Conservation (phyloP, 2,113 vertebrate species). For the Parus major region DNA sequence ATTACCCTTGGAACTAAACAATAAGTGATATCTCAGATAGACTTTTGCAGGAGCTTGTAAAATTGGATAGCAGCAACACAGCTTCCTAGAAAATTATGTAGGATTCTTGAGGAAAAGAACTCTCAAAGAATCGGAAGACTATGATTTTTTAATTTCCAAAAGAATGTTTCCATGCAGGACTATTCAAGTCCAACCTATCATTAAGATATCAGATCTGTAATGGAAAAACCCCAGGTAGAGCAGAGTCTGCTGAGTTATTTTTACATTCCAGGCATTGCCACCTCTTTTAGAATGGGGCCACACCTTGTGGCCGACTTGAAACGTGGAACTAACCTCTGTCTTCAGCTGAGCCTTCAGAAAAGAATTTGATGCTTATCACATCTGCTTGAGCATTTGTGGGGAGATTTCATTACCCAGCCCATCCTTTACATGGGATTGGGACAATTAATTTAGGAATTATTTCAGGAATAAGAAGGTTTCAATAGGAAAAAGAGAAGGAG, state of each 20-base stretch:
- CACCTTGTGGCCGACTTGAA: slow-evolving; percentile 4
- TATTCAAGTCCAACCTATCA: background rate
- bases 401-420: background rate
- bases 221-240: slow-evolving; percentile 28
- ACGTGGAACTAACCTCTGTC: background rate
- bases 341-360: background rate
- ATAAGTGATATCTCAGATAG: background rate
- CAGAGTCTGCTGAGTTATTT: background rate
- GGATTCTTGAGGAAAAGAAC: background rate
- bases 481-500: background rate
- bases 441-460: background rate
- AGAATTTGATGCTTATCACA: slow-evolving; percentile 1
- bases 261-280: slow-evolving; percentile 23
- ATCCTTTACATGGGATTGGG: accelerated
- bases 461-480: background rate
- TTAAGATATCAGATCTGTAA: background rate
- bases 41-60: background rate
- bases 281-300: background rate
- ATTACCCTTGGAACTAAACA: background rate
- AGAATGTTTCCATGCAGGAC: slow-evolving; percentile 19
- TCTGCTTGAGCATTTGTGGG: background rate
- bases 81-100: background rate
- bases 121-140: background rate
- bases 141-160: background rate
- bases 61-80: background rate